phyloP scores from a whole-genome alignment of 2,113 vertebrate genomes.

The Podarcis muralis region DNA sequence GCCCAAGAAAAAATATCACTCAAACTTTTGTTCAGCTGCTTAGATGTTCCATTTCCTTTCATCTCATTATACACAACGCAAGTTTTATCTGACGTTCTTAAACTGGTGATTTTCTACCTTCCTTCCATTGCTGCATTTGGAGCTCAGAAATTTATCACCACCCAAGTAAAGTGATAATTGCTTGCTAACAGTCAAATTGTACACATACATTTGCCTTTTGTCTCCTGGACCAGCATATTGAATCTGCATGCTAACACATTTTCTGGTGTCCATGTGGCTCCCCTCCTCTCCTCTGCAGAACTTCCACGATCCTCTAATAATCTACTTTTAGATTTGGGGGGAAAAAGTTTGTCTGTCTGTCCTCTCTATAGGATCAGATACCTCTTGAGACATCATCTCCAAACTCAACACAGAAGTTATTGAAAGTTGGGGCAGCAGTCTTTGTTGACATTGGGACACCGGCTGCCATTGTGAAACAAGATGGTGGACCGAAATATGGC shows the following conservation, averaged over 20 bases:
- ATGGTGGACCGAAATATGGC: too few species aligned
- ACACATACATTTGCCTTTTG: background rate
- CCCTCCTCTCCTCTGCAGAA: background rate
- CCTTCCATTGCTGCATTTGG: constrained; percentile 47
- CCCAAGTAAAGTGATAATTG: background rate
- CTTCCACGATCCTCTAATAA: background rate
- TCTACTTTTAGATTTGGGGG: background rate
- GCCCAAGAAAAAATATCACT: constrained; percentile 48
- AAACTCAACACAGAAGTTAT: too few species aligned
- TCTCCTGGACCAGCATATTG: background rate
- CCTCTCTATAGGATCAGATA: too few species aligned
- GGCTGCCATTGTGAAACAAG: too few species aligned
- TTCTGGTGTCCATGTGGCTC: background rate
- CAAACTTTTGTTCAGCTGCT: constrained; percentile 49
- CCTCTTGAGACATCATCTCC: too few species aligned
- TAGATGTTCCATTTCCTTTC: constrained; percentile 37
- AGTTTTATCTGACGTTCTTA: constrained; percentile 46
- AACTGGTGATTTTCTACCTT: constrained; percentile 25
- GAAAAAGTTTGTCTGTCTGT: too few species aligned
- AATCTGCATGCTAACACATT: background rate
- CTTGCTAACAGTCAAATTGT: background rate
- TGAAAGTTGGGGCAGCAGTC: too few species aligned
- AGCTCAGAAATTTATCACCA: background rate
- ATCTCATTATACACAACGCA: constrained; percentile 47
- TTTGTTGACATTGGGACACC: too few species aligned